Evolutionary conservation across 92 coral and sea anemone species (phyloP), one percentile per base, ranked within the genome.

Genomic region (Actinernus sp.): DNA sequence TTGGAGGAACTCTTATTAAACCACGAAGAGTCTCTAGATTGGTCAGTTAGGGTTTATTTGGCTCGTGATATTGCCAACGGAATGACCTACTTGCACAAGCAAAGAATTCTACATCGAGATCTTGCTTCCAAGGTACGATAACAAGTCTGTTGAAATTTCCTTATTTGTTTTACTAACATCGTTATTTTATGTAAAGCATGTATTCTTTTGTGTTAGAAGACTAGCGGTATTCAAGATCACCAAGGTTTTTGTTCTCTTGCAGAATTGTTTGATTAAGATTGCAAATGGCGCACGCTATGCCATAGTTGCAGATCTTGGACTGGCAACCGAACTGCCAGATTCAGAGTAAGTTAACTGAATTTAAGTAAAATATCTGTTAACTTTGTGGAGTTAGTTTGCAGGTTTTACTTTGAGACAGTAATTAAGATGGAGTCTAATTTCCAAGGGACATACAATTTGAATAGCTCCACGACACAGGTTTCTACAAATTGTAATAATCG

Each of bases 1-100:
- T 83, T 95, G 16, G 97, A 95, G 72, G 89, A 84, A 33, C 79
- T 95, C 21, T 52, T 95, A 26, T 65, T 84, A 73, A 72, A 95
- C 53, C 87, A 84, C 33, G 86, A 85, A 52, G 87, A 86, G 31
- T 62, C 54, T 7, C 65, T 95, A 22, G 86, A 79, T 22, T 95
- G 99, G 99, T 69, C 92, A 13, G 74, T 84, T 2, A 77, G 97
- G 25, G 79, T 91, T 40, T 83, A 90, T 58, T 78, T 95, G 16
- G 92, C 99, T 0, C 73, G 84, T 55, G 99, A 95, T 58, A 95
- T 95, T 31, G 96, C 99, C 1, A 84, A 83, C 44, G 99, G 90
- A 27, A 78, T 95, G 88, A 69, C 90, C 12, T 90, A 87, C 49
- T 84, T 95, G 19, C 99, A 95, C 76, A 57, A 78, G 26, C 63